Base-by-base conservation (phyloP, 2,797 vertebrate species). In the Crypturellus tataupa region DNA sequence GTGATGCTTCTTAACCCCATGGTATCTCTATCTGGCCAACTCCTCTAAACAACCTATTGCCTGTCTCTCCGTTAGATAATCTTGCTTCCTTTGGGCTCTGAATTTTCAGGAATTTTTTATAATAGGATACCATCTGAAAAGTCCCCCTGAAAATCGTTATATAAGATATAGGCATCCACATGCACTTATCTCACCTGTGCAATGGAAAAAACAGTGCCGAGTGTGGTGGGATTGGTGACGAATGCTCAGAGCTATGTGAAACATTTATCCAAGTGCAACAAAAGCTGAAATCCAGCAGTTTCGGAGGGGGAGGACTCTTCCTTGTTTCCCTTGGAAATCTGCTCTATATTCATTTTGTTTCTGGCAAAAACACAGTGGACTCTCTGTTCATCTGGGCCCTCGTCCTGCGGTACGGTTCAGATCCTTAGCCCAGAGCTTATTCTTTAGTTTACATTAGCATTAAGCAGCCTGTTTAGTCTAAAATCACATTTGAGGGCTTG, bases 161-260 rank as follows among this genome's bases (percentile, higher is more conserved):
- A 1, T 0, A 6, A 39, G 18, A 23, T 8, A 10, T 3, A 27
- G 40, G 39, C 19, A 9, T 6, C 3, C 10, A 5, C 6, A 0
- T 4, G 15, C 16, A 21, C 35, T 60, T 39, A 16, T 10, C 39
- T 10, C 14, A 6, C 8, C 42, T 13, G 1, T 4, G 20, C 55
- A 53, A 75, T 63, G 35, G 8, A 47, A 68, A 81, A 79, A 37
- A 12, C 0, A 1, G 35, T 51, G 13, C 37, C 2, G 25, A 18
- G 69, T 0, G 0, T 35, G 20, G 58, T 0, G 2, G 51, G 37
- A 6, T 0, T 49, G 68, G 68, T 65, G 53, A 71, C 23, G 16
- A 19, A 11, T 6, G 33, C 79, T 90, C 46, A 24, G 85, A 18
- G 14, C n/a, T n/a, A 3, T 0, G 2, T 25, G 64, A 25, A 20